A percentile compares a stretch with the other conserved stretches of the same genome.
Evolutionary conservation across 2,113 vertebrate genomes (phyloP).

Genomic region (Pyxicephalus adspersus): DNA sequence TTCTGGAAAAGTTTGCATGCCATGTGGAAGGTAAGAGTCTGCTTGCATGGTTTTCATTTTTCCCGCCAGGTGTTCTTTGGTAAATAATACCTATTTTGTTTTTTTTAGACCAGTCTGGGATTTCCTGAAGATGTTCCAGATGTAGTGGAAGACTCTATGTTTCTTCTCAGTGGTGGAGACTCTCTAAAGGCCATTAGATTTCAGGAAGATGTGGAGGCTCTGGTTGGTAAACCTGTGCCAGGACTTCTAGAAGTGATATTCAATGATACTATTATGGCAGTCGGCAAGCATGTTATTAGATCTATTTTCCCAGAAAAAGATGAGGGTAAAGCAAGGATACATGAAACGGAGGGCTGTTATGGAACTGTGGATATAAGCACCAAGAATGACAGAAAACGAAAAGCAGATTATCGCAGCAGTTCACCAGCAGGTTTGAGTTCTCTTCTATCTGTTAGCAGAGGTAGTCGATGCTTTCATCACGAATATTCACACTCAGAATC

Average conservation of each 20-base stretch:
- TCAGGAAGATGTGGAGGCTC: conserved; percentile 75
- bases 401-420: conserved; percentile 12
- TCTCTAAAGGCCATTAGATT: conserved; percentile 85
- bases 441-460: conserved; percentile 70
- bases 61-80: too few species aligned
- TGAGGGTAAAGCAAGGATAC: not conserved
- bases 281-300: conserved; percentile 73
- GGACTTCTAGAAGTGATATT: conserved; percentile 87
- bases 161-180: conserved; percentile 88
- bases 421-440: conserved; percentile 6
- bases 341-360: not conserved
- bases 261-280: conserved; percentile 74
- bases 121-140: conserved; percentile 65
- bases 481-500: conserved; percentile 19
- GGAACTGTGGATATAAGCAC: conserved; percentile 66
- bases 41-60: not conserved
- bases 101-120: conserved; percentile 76
- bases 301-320: conserved; percentile 51
- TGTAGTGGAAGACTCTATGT: conserved; percentile 75
- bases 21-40: conserved; percentile 87
- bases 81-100: not conserved
- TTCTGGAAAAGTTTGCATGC: conserved; percentile 78
- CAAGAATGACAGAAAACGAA: conserved; percentile 58
- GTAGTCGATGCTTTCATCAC: conserved; percentile 62
- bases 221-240: conserved; percentile 71